Evolutionary conservation across 2,797 vertebrate genomes (phyloP), one percentile per base, ranked within the genome.

Genomic region (Todus mexicanus): DNA sequence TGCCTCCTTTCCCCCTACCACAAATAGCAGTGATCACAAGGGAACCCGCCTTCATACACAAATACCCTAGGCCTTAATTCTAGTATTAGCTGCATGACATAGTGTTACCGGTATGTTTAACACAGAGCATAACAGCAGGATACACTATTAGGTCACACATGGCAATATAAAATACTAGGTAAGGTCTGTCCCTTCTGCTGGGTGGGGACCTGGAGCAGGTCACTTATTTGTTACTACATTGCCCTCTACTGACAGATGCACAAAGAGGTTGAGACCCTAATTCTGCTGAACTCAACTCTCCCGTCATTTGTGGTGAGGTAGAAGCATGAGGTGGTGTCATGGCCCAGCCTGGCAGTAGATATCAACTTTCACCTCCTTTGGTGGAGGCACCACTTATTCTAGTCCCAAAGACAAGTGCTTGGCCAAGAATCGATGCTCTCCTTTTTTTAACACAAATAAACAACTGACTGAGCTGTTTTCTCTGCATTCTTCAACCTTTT

Each of bases 191-290:
- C 51, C 77, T 94, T 93, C 87, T 89, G 40, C 79, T 80, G 94
- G 95, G 94, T 87, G 92, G 95, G 84, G 93, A 90, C 81, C 47
- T 59, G 89, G 42, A 82, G 31, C 13, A 6, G 77, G 78, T 72
- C 80, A 45, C 27, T 93, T 94, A 57, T 76, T 95, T 92, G 96
- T 93, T 93, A 56, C 90, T 92, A 93, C 92, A 91, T 94, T 97
- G 95, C 97, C 96, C 97, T 94, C 96, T 97, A 69, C 95, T 93
- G 96, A 95, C 93, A 84, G 68, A 88, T 7, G 50, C 38, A 81
- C 78, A 86, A 57, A 37, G 94, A 73, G 84, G 42, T 84, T 59
- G 72, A 75, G 88, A 64, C 77, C 78, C 38, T 92, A 10, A 47
- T 78, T 73, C 57, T 51, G 29, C 35, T 25, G 80, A 23, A 5